Evolutionary conservation across 2,113 vertebrate species (phyloP), one percentile per base, ranked within the genome.

Genomic region (Campylomormyrus numenius): DNA sequence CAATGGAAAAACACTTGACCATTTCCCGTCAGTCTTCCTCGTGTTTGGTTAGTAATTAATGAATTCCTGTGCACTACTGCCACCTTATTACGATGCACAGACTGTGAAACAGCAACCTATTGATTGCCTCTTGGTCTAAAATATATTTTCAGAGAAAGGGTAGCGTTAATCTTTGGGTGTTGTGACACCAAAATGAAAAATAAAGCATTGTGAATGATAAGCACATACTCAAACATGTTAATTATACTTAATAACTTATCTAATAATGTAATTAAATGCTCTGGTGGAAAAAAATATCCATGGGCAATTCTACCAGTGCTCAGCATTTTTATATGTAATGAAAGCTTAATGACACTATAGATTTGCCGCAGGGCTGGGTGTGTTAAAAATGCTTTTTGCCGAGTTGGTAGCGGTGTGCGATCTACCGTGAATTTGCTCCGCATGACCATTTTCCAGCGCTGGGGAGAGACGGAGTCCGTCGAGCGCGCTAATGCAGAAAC

Each of bases 1-100:
- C 31, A 62, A 62, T 62, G 87, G 87, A 88, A 88, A 88, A 88
- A 66, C 13, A 62, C 19, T 66, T 62, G 24, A 17, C 7, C 24
- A 3, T 88, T 88, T 46, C 56, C 56, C 35, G 0, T 53, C 24
- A 66, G 13, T 46, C 53, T 62, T 62, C 19, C n/a, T 48, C 31
- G 5, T 48, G 8, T 87, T 62, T 27, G 52, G 53, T 62, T 88
- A 88, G 39, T 88, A 58, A 88, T 88, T 88, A 42, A 90, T 89
- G 45, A 66, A 89, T 58, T 19, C 31, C 56, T 90, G 58, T 90
- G 31, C 90, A 58, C 56, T 66, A 85, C 85, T 89, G 91, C 88
- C 91, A 86, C 88, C 91, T 92, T 48, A 56, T 80, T 90, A 53
- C 31, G 53, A 58, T 49, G 74, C 27, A 11, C 35, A 48, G 89